Conservation (phyloP, 1,140 invertebrate species). For the Copidosoma floridanum region DNA sequence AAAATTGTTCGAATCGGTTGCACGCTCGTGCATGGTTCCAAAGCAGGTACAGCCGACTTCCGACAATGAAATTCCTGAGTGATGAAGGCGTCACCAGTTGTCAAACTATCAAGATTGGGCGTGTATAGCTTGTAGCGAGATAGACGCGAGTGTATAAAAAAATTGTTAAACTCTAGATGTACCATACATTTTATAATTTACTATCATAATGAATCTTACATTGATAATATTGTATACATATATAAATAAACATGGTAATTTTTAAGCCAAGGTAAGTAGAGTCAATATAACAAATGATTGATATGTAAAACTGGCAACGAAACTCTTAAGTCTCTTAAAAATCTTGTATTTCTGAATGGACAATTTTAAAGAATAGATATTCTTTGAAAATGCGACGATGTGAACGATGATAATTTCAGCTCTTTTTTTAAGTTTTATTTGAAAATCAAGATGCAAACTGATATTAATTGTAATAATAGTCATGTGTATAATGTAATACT, state of each 20-base stretch:
- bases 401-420: conserved; percentile 34
- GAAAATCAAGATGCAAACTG: conserved; percentile 38
- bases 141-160: conserved; percentile 55
- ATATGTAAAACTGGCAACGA: conserved; percentile 41
- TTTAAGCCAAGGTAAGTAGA: conserved; percentile 19
- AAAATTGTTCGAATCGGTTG: conserved; percentile 93
- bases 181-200: conserved; percentile 45
- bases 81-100: conserved; percentile 58
- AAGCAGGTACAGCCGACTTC: conserved; percentile 64
- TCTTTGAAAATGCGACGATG: conserved; percentile 38
- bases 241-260: conserved; percentile 28
- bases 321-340: conserved; percentile 44
- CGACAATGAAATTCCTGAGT: conserved; percentile 62
- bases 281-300: conserved; percentile 35
- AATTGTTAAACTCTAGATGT: conserved; percentile 54
- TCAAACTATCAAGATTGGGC: too few species aligned
- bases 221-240: conserved; percentile 36
- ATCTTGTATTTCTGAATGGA: conserved; percentile 49
- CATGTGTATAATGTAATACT: conserved; percentile 13
- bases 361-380: conserved; percentile 38
- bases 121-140: too few species aligned
- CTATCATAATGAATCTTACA: conserved; percentile 25
- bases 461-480: conserved; percentile 34
- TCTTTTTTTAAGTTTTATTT: conserved; percentile 38
- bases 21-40: conserved; percentile 88